Conservation (phyloP, 2,888 invertebrate species). For the Netelia inedita region DNA sequence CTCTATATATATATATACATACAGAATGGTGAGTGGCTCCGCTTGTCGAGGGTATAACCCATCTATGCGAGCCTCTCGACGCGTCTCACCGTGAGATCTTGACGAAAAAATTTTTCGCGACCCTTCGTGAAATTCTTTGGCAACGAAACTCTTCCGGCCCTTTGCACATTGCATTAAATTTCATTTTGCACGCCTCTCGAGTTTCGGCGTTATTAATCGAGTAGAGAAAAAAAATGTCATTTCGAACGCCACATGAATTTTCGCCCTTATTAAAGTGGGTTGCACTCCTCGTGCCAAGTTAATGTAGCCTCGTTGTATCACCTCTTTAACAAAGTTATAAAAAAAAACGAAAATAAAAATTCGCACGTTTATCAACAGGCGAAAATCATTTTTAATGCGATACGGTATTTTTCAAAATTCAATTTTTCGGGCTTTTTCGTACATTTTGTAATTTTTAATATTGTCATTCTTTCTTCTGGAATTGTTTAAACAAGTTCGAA, state of each 20-base stretch:
- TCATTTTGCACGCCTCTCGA: conserved; percentile 40
- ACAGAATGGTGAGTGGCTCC: conserved; percentile 27
- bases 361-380: no score
- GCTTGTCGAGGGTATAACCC: conserved; percentile 31
- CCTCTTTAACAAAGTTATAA: no score
- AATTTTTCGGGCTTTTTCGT: no score
- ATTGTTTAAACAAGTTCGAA: no score
- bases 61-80: conserved; percentile 45
- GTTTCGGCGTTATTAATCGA: conserved; percentile 47
- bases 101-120: conserved; percentile 33
- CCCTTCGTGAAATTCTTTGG: conserved; percentile 55
- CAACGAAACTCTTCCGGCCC: conserved; percentile 57
- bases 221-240: conserved; percentile 19
- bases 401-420: no score
- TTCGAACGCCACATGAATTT: conserved; percentile 15
- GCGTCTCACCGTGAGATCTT: conserved; percentile 50
- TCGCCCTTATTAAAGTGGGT: conserved; percentile 22
- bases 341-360: no score
- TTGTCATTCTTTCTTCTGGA: no score
- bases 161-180: conserved; percentile 47
- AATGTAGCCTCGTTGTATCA: no score
- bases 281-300: conserved; percentile 4
- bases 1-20: conserved; percentile 17
- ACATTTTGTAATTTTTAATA: no score
- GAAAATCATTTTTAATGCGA: no score